Percentiles rank a stretch among this genome's conserved stretches.
phyloP scores from a whole-genome alignment of 2,888 invertebrate species.

The Nephrotoma guestfalica region DNA sequence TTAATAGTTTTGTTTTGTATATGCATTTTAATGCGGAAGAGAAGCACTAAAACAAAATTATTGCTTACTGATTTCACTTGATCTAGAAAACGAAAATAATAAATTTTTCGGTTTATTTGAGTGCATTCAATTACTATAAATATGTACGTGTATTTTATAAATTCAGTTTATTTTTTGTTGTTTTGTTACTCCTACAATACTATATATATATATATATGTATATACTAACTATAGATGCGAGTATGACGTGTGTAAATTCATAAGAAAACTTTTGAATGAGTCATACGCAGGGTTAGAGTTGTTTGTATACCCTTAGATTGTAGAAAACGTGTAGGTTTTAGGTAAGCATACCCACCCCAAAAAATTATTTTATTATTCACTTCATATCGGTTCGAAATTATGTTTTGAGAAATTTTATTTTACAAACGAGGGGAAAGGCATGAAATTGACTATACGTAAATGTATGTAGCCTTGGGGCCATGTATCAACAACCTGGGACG shows the following conservation, averaged over 20 bases:
- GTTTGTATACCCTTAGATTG: not conserved
- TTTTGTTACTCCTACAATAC: not conserved
- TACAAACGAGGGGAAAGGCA: not conserved
- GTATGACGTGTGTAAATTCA: not conserved
- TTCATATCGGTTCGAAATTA: not conserved
- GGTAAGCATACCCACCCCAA: not conserved
- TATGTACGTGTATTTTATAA: not conserved
- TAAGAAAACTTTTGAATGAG: not conserved
- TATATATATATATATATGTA: not conserved
- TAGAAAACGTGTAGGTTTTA: not conserved
- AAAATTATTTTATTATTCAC: not conserved
- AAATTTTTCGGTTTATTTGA: not conserved
- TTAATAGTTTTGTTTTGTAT: not conserved
- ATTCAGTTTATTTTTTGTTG: not conserved
- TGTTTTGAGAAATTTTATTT: not conserved
- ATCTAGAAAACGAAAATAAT: not conserved
- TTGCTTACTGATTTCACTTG: not conserved
- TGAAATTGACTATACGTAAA: not conserved
- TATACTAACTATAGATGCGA: not conserved
- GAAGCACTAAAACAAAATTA: not conserved
- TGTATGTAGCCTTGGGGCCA: not conserved
- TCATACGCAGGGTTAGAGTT: not conserved
- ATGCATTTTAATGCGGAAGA: not conserved
- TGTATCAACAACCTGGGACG: not conserved
- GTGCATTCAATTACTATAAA: not conserved